These are phyloP conservation scores for Pachydiplax longipennis DNA, from an alignment of 2,888 invertebrate genomes.

Conservation along the genomic window DNA sequence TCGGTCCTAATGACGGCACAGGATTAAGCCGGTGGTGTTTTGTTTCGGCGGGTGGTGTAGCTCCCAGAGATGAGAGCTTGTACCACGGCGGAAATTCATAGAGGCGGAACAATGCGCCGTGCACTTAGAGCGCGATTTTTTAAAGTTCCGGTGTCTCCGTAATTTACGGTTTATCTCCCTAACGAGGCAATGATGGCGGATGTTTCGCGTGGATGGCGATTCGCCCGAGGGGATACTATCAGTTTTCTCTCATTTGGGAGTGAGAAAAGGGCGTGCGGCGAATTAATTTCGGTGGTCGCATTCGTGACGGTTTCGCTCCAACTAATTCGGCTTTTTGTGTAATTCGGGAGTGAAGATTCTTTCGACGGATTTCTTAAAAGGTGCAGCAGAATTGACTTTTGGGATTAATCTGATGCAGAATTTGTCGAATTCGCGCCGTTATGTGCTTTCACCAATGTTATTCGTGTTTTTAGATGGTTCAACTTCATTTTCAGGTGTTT, in stretches of 20 bases:
- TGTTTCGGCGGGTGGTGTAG: background rate
- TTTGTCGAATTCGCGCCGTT: too few relatives aligned
- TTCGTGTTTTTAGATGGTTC: too few relatives aligned
- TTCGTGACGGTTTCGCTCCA: too few relatives aligned
- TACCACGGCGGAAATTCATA: background rate
- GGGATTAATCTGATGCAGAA: too few relatives aligned
- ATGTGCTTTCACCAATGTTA: too few relatives aligned
- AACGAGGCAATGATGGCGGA: background rate
- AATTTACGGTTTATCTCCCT: background rate
- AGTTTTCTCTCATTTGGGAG: background rate
- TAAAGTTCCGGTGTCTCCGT: background rate
- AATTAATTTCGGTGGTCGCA: too few relatives aligned
- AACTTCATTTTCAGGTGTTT: too few relatives aligned
- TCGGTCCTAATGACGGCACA: conserved; percentile 14
- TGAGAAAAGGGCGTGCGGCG: too few relatives aligned
- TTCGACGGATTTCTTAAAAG: too few relatives aligned
- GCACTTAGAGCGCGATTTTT: background rate
- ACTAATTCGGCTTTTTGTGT: too few relatives aligned
- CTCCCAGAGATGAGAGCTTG: background rate
- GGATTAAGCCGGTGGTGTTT: conserved; percentile 19
- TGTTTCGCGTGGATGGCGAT: background rate
- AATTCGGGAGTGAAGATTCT: too few relatives aligned
- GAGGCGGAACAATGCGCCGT: background rate
- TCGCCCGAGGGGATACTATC: background rate
- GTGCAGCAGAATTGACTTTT: too few relatives aligned